Base-by-base conservation (phyloP, 2,113 vertebrate genomes). In the Gallinago paraguaiae region DNA sequence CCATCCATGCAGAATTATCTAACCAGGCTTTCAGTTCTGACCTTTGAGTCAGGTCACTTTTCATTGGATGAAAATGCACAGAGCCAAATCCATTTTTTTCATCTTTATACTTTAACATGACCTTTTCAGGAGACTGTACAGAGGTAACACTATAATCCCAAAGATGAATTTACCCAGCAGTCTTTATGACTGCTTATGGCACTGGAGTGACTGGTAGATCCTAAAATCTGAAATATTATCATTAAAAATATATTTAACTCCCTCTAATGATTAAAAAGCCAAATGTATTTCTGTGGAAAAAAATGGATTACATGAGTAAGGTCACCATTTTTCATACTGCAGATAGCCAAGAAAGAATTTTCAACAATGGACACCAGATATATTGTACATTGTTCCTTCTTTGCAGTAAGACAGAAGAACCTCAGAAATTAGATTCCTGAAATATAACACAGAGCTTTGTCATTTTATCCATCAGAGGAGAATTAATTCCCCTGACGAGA, bases 401-500 rank as follows among this genome's bases (percentile, higher is more conserved):
- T 67, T 85, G 23, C 45, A 50, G 23, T 60, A 89, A 84, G 50
- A 31, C 22, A 84, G 41, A 63, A 43, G 61, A 92, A 88, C 23
- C n/a, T 92, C 33, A 84, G 65, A 92, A 92, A 86, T 39, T 86
- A 80, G 67, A 63, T 79, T 92, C 60, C 43, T 86, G 93, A 90
- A 28, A 76, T 83, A 90, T 31, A 90, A 33, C 27, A 33, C 16
- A 74, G 31, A 92, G 18, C 53, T 61, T 86, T 69, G 51, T n/a
- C 53, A 37, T 93, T 94, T 83, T 93, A 76, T 81, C 81, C 59
- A 78, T 71, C 35, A 95, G 41, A 86, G 11, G 33, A 93, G 35
- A 90, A 93, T 93, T 96, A 91, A 95, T 93, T 93, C 57, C 64
- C 24, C 31, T 37, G 54, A 90, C 81, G 60, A 91, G 20, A 43